These are phyloP conservation scores for Zootermopsis nevadensis DNA, from an alignment of 2,888 invertebrate species.

Conservation along the genomic window DNA sequence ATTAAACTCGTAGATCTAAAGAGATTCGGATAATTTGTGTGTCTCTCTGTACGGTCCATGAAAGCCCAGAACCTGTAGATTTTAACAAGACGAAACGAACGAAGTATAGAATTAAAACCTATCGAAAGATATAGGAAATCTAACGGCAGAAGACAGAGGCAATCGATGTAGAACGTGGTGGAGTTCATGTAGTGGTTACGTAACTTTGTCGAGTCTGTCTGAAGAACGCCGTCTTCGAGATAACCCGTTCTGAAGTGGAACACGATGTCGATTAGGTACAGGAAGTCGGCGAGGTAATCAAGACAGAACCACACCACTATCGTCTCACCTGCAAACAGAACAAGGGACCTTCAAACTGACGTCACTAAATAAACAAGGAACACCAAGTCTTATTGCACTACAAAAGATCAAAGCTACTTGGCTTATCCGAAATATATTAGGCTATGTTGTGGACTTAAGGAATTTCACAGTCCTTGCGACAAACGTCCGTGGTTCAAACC, in stretches of 20 bases:
- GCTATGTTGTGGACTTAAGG: no score
- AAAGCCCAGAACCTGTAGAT: constrained; percentile 99
- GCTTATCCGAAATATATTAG: no score
- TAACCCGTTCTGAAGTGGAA: constrained; percentile 98
- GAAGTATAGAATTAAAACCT: constrained; percentile 94
- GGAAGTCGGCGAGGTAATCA: constrained; percentile 96
- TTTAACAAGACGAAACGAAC: constrained; percentile 95
- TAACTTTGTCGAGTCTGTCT: constrained; percentile 93
- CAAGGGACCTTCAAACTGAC: no score
- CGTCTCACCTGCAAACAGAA: constrained; percentile 75
- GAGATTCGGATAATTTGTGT: constrained; percentile 98
- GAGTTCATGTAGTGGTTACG: constrained; percentile 98
- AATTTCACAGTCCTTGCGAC: no score
- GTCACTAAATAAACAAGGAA: no score
- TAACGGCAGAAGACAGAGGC: constrained; percentile 95
- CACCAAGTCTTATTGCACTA: no score
- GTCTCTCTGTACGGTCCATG: constrained; percentile 97
- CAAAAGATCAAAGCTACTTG: no score
- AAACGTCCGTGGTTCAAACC: no score
- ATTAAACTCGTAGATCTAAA: constrained; percentile 92
- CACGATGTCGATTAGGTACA: constrained; percentile 95
- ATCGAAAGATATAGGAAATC: constrained; percentile 98
- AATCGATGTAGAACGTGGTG: constrained; percentile 98
- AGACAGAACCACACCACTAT: constrained; percentile 95
- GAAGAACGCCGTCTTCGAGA: constrained; percentile 96